These are phyloP conservation scores for Spatulosminthurus flaviceps DNA, from an alignment of 2,888 invertebrate genomes.

Conservation along the genomic window DNA sequence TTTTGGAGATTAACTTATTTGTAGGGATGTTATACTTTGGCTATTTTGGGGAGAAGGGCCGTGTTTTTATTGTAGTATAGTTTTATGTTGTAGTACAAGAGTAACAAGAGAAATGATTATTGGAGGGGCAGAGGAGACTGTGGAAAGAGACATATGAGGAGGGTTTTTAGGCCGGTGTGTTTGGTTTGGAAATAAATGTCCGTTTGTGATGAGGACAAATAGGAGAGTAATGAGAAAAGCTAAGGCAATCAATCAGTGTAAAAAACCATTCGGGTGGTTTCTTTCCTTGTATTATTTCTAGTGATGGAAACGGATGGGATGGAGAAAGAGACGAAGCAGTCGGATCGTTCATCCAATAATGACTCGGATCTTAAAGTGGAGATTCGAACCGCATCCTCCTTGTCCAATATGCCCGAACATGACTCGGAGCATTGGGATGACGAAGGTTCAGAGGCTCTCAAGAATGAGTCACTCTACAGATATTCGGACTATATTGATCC, in stretches of 20 bases:
- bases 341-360: slow-evolving; percentile 85
- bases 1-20: too few species aligned
- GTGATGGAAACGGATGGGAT: slow-evolving; percentile 69
- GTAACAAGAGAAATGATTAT: background rate
- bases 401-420: slow-evolving; percentile 63
- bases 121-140: background rate
- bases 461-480: slow-evolving; percentile 65
- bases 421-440: slow-evolving; percentile 64
- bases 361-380: slow-evolving; percentile 92
- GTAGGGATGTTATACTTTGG: too few species aligned
- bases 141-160: background rate
- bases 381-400: slow-evolving; percentile 73
- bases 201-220: slow-evolving; percentile 46
- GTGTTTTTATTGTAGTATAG: too few species aligned
- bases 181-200: slow-evolving; percentile 40
- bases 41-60: too few species aligned
- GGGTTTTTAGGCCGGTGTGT: background rate
- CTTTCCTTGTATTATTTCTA: slow-evolving; percentile 43
- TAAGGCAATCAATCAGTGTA: slow-evolving; percentile 49
- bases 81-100: too few species aligned
- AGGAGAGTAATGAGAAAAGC: slow-evolving; percentile 47
- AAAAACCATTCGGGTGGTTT: slow-evolving; percentile 21
- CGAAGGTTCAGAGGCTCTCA: slow-evolving; percentile 68
- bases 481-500: slow-evolving; percentile 80
- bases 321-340: slow-evolving; percentile 69